Conservation (phyloP, 2,888 invertebrate species). For the Alsophila aescularia region DNA sequence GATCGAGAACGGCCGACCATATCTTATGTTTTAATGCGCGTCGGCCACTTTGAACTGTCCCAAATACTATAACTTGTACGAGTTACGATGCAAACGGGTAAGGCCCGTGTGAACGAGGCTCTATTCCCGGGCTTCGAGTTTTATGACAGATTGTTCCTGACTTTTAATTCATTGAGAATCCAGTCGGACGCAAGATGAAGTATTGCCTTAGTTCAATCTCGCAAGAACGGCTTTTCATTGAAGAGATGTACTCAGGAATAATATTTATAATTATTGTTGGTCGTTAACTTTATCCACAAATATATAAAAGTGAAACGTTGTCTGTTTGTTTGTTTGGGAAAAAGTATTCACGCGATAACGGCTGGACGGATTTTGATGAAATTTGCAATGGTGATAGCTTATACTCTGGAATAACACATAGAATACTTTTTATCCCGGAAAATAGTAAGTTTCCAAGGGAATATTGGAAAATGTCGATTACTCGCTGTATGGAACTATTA, state of each 20-base stretch:
- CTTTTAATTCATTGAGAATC: constrained; percentile 49
- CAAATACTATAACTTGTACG: constrained; percentile 79
- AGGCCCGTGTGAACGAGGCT: constrained; percentile 61
- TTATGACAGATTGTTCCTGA: constrained; percentile 64
- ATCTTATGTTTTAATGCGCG: constrained; percentile 78
- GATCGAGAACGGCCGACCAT: constrained; percentile 68
- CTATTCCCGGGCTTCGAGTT: constrained; percentile 49
- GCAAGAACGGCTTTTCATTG: neutral
- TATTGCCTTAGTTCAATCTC: constrained; percentile 19
- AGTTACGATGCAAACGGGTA: constrained; percentile 72
- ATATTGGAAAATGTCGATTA: no score
- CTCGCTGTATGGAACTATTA: no score
- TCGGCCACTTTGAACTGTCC: constrained; percentile 79
- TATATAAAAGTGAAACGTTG: no score
- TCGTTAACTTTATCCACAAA: no score
- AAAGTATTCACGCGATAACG: no score
- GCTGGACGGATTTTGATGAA: no score
- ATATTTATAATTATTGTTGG: neutral
- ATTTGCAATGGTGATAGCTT: no score
- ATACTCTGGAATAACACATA: no score
- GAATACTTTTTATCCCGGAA: no score
- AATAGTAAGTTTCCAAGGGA: no score
- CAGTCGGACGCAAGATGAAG: constrained; percentile 12
- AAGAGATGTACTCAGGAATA: neutral
- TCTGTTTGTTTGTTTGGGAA: no score